Base-by-base conservation (phyloP, 2,888 invertebrate species). In the Pachliopta kotzebuea region DNA sequence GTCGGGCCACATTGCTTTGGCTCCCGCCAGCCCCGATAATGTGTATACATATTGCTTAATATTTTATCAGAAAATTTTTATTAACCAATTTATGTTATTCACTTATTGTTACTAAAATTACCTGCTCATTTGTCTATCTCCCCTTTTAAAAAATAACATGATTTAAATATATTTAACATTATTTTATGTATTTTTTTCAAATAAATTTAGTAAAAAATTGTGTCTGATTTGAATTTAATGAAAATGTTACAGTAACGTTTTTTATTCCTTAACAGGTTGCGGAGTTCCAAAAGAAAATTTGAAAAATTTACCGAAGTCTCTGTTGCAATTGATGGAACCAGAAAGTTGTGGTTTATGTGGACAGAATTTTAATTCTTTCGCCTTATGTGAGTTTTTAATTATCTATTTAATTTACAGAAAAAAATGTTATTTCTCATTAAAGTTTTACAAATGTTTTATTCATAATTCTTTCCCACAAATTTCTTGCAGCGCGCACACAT, bases 401-500 rank as follows among this genome's bases (percentile, higher is more conserved):
- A 63, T 20, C 49, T 29, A 4, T 50, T 54, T 65, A 61, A 23
- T 20, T 23, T 9, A 31, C 37, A 54, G 17, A 26, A 50, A 56
- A 21, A 26, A 20, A 49, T n/a, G 0, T n/a, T n/a, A 54, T 20
- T 37, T 26, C 2, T 55, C n/a, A n/a, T 18, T 20, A 55, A 49
- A 26, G 23, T 56, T 14, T 37, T 14, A 14, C 37, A 37, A 37
- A 37, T 53, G 24, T 37, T 31, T 55, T 18, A 56, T 67, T 65
- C 63, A 23, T 26, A 52, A 52, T 42, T 56, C 31, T 21, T 52
- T 52, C 21, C 23, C 37, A 56, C 14, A 56, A 60, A 56, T 67
- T 71, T 76, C 76, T 87, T 86, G 45, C 85, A 91, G 91, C 90
- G 53, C 83, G 85, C 63, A 63, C 83, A 62, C 91, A 91, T 78